Base-by-base conservation (phyloP, 2,113 vertebrate species). In the Apteryx mantelli region DNA sequence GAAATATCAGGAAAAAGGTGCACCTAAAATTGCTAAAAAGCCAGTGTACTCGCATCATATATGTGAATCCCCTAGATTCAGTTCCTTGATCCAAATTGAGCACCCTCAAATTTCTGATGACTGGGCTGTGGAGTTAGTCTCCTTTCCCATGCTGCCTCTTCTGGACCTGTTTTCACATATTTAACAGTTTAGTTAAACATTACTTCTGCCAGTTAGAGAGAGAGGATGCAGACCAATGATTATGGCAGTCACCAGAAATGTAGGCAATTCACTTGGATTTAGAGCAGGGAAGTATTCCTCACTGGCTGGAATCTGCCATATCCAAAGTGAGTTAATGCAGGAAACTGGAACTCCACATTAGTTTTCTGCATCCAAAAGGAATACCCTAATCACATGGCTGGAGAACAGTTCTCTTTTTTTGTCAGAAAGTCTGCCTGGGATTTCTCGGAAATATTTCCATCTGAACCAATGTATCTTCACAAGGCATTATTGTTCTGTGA, bases 391-490 rank as follows among this genome's bases (percentile, higher is more conserved):
- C 70, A 60, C 2, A 12, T 17, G 48, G 13, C 82, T 82, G n/a
- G 13, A 38, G 30, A 91, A 25, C 55, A 85, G 32, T 78, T 89
- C 30, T 84, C n/a, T 70, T 15, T 79, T 38, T 71, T 78, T 89
- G 9, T 91, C 61, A 89, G 85, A 95, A 95, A 79, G 75, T 82
- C 65, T 94, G 52, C 66, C 56, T 89, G 82, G 65, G 48, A 50
- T 73, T 88, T 53, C 28, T 91, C 46, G 80, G 53, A 89, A 94
- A 65, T 94, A 88, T 52, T 95, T 89, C 69, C 20, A 16, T 90
- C 63, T 89, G 80, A 88, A 76, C 66, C 52, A 77, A 1, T 69
- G 30, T 48, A 28, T 79, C n/a, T 76, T 69, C 7, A 56, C 38
- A 77, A 61, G 32, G 11, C 24, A 8, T 92, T 94, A 80, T 68